A percentile compares a stretch with the other conserved stretches of the same genome.
phyloP scores from a whole-genome alignment of 2,113 vertebrate genomes.

The Embiotoca jacksoni region DNA sequence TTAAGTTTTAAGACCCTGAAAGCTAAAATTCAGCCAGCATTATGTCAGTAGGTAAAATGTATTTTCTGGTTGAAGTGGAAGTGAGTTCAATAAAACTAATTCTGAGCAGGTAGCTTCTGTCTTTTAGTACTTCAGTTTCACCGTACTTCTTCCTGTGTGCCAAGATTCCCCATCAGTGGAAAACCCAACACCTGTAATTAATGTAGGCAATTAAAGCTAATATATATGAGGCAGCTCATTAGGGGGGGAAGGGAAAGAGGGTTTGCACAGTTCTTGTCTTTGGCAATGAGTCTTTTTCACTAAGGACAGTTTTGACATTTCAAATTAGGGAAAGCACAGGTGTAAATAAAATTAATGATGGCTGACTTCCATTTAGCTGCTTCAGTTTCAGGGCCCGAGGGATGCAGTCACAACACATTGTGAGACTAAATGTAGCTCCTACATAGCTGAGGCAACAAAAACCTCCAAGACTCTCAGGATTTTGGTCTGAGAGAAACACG shows the following conservation, averaged over 20 bases:
- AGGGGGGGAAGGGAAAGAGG: not conserved
- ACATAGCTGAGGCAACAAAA: too few relatives aligned
- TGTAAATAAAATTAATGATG: not conserved
- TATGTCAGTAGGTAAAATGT: not conserved
- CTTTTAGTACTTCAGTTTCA: not conserved
- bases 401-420: not conserved
- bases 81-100: not conserved
- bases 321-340: not conserved
- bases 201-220: slow-evolving; percentile 28
- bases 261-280: not conserved
- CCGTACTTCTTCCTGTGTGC: not conserved
- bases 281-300: not conserved
- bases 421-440: too few relatives aligned
- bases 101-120: not conserved
- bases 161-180: not conserved
- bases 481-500: not conserved
- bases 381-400: not conserved
- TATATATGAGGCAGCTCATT: slow-evolving; percentile 8
- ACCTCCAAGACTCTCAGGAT: not conserved
- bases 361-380: not conserved
- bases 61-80: not conserved
- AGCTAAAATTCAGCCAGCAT: not conserved
- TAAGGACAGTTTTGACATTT: not conserved
- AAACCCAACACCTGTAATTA: slow-evolving; percentile 9
- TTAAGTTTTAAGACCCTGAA: not conserved